Evolutionary conservation across 2,888 invertebrate genomes (phyloP), one percentile per base, ranked within the genome.

Genomic region (Microplitis manilae): DNA sequence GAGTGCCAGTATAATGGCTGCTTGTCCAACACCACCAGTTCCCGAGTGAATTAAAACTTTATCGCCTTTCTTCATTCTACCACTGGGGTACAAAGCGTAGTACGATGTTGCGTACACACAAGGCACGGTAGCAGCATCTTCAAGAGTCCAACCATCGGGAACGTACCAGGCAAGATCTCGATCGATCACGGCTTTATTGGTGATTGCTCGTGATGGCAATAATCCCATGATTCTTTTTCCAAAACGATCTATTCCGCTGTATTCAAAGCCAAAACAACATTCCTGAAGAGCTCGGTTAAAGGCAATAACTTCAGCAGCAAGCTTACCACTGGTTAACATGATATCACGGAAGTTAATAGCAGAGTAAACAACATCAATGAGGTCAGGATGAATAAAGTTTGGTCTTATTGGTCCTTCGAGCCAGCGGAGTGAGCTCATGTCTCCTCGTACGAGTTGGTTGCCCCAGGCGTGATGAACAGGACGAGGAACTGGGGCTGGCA

Each of bases 341-440:
- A 98, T 92, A 89, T 98, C 98, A 85, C 96, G 94, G 93, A 98
- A 98, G 91, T 98, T 99, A 13, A 98, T 89, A 0, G 97, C 93
- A 0, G 96, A 91, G 86, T 95, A 97, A 84, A 94, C 92, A 0
- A 96, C 92, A 88, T 93, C 87, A 1, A 92, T 90, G 5, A 92
- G 77, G 13, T 86, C 78, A 2, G 83, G 77, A 40, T 82, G 40
- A 9, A 82, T 77, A 6, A 62, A 72, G 5, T 62, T 74, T 0
- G 83, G 75, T 68, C 30, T 92, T 84, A 88, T 77, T 0, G 92
- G 91, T 0, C 95, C 95, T 89, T 97, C 94, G 6, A 97, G 90
- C 97, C 97, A 97, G 13, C 90, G 92, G 64, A 98, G 87, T 1
- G 96, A 95, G 0, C 96, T 95, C 73, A 98, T 91, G 87, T 99